Evolutionary conservation across 1,140 invertebrate genomes (phyloP), one percentile per base, ranked within the genome.

Genomic region (Solen grandis): DNA sequence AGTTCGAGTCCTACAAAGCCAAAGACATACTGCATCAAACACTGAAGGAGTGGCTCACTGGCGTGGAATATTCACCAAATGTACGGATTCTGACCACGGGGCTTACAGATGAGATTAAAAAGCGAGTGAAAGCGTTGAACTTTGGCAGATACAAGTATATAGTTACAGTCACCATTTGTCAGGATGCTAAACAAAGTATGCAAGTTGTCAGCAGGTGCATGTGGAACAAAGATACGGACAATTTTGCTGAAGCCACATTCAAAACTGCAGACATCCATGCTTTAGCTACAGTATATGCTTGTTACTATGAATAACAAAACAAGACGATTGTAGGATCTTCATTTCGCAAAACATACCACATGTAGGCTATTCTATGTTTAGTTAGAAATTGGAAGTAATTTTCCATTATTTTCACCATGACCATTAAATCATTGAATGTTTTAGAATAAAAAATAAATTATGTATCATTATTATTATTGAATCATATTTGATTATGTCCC

Each of bases 221-320:
- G 16, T 92, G 91, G 91, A 88, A 90, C 72, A 85, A 83, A 31
- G 87, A 89, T 46, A 87, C 87, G 1, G 91, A 92, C 83, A 91
- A 85, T 85, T 89, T 78, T 70, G 90, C 91, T 3, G 85, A 87
- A 52, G 85, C 86, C 33, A 72, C 77, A 8, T 91, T 77, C 77
- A 80, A 86, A 55, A 88, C 88, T 41, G 87, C 84, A 25, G 79
- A 87, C 57, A 36, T 91, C 35, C 89, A 88, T 82, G 90, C 88
- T 10, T 85, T 90, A 13, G 91, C 88, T n/a, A 88, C 88, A 19
- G 83, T 92, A 35, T 92, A 87, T 79, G 91, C 88, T n/a, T 84
- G 87, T 19, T 92, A 91, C 65, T 89, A 88, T 81, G 91, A 92
- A 74, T 92, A 87, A 70, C 16, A 35, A 19, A 73, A 52, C 4